These are phyloP conservation scores for Ceratina australensis DNA, from an alignment of 1,140 invertebrate genomes.

Conservation along the genomic window DNA sequence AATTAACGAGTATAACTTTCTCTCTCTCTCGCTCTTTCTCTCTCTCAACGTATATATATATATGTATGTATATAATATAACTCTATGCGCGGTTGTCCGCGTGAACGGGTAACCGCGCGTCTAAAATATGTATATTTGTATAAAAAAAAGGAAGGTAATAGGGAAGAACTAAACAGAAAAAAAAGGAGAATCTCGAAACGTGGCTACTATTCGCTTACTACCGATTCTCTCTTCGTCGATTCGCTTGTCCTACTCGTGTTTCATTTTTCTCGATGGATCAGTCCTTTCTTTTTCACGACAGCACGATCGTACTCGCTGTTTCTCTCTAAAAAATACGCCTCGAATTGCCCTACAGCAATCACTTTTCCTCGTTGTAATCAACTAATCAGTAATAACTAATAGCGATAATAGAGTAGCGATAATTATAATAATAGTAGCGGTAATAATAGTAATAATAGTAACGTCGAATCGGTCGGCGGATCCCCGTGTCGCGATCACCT, in stretches of 20 bases:
- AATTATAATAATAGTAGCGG: constrained; percentile 59
- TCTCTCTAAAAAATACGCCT: constrained; percentile 77
- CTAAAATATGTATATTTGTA: constrained; percentile 37
- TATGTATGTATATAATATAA: constrained; percentile 42
- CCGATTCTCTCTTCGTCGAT: constrained; percentile 51
- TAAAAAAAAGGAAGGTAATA: constrained; percentile 46
- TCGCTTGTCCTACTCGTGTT: constrained; percentile 11
- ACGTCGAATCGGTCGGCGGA: constrained; percentile 57
- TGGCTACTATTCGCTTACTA: constrained; percentile 61
- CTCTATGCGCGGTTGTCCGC: constrained; percentile 45
- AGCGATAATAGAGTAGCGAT: constrained; percentile 57
- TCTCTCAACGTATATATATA: constrained; percentile 35
- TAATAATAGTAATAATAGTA: constrained; percentile 54
- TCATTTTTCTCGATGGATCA: neutral
- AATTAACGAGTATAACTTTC: constrained; percentile 54
- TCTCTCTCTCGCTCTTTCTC: constrained; percentile 41
- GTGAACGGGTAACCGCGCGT: constrained; percentile 37
- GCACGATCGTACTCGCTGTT: constrained; percentile 48
- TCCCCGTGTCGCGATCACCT: constrained; percentile 28
- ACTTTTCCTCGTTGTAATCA: constrained; percentile 47
- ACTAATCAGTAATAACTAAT: constrained; percentile 55
- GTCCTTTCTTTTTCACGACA: constrained; percentile 43
- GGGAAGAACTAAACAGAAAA: constrained; percentile 59
- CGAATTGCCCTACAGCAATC: constrained; percentile 73
- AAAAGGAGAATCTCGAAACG: constrained; percentile 71